Evolutionary conservation across 2,888 invertebrate genomes (phyloP), one percentile per base, ranked within the genome.

Genomic region (Tipula confusa): DNA sequence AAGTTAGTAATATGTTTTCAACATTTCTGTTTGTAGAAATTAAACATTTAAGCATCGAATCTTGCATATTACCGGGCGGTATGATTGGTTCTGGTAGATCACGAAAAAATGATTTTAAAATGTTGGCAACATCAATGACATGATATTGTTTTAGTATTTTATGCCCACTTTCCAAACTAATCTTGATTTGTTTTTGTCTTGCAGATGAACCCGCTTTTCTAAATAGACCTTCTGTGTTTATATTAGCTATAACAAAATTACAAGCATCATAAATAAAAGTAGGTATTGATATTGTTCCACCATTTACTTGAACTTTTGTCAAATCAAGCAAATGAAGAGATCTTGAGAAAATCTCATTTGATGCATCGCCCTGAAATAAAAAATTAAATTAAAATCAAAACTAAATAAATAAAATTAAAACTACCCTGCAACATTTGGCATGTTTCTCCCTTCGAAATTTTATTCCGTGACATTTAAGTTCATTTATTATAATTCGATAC

Each of bases 71-170:
- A 33, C 86, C 86, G 0, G 85, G 90, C 0, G 94, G 96, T 89
- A 97, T 93, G 24, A 97, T 89, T 0, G 97, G 96, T 86, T 96
- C 96, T 0, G 97, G 96, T 83, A 97, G 90, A 88, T 95, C 94
- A 84, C 97, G 91, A 85, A 97, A 93, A 88, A 97, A 97, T 82
- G 94, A 92, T 88, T 97, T 97, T 29, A 97, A 90, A 33, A 97
- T 93, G 88, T 94, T 95, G 0, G 97, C 96, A 15, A 97, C 93
- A 89, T 98, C 97, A 86, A 96, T 93, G 0, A 95, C 94, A 87
- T 95, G 93, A 87, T 95, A 93, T 2, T 93, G 93, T 83, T 93
- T 93, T 15, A 93, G 93, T 83, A 96, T 91, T 83, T 91, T 91
- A 83, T 93, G 93, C 6, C 95, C 95, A 81, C 92, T 92, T 87